Evolutionary conservation across 2,888 invertebrate genomes (phyloP), one percentile per base, ranked within the genome.

Genomic region (Calameuta idolon): DNA sequence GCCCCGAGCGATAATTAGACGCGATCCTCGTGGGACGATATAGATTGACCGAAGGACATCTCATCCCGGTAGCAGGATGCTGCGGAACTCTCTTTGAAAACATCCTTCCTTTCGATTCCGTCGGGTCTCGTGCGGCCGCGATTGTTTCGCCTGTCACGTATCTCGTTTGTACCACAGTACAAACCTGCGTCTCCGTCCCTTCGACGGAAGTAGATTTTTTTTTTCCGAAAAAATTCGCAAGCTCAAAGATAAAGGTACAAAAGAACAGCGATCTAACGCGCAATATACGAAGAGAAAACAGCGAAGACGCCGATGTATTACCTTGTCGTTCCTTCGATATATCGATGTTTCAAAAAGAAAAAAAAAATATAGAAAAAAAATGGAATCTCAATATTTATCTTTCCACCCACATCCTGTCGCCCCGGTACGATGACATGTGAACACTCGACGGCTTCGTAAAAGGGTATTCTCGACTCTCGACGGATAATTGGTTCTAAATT

Each of bases 381-480:
- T 86, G 86, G 85, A 86, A 85, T 87, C 85, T 85, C 84, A 87
- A 86, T 87, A 88, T 88, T 88, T 87, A 88, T 88, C 86, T 84
- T 82, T 76, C 79, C 87, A 80, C 87, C 85, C 84, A 86, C 88
- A 83, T 83, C 30, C 71, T 9, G 31, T 71, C 71, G 71, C 76
- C 76, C 30, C 30, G 34, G 34, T 30, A 35, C 34, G 77, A 78
- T 75, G 78, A 78, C 78, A 78, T 75, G 78, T 78, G 76, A 78
- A 78, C 78, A 77, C 75, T 75, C 75, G 77, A 75, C 77, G 75
- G 34, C 71, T 34, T 55, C 55, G 55, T 55, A 55, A 55, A 55
- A 34, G 71, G 79, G 78, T 73, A 77, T 33, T 37, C 73, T 37
- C 73, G 69, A 69, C 79, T 76, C 78, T 75, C 79, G 80, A 34